These are phyloP conservation scores for Heliconius nattereri DNA, from an alignment of 1,140 invertebrate species.

Conservation along the genomic window DNA sequence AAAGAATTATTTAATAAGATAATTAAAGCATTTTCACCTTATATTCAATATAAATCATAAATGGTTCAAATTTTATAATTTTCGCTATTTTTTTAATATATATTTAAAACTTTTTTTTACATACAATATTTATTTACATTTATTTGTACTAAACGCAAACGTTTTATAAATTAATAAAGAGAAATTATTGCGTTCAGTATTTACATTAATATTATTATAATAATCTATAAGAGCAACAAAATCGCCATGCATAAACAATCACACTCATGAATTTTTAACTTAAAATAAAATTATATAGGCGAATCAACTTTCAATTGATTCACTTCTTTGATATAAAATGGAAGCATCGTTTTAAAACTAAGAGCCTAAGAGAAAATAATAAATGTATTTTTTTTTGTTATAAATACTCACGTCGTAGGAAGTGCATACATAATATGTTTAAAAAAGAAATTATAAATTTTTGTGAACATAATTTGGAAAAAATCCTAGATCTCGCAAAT, in stretches of 20 bases:
- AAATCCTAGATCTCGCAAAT: slow-evolving; percentile 53
- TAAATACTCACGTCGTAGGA: slow-evolving; percentile 16
- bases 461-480: slow-evolving; percentile 28
- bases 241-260: slow-evolving; percentile 77
- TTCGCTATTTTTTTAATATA: slow-evolving; percentile 62
- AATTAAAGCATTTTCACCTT: slow-evolving; percentile 80
- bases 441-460: slow-evolving; percentile 22
- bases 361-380: slow-evolving; percentile 53
- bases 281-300: slow-evolving; percentile 69
- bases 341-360: slow-evolving; percentile 79
- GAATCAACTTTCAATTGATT: slow-evolving; percentile 76
- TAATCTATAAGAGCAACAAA: slow-evolving; percentile 70
- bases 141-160: slow-evolving; percentile 64
- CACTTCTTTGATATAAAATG: slow-evolving; percentile 79
- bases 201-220: slow-evolving; percentile 53
- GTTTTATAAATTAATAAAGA: slow-evolving; percentile 68
- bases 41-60: slow-evolving; percentile 77
- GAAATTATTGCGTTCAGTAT: slow-evolving; percentile 62
- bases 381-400: slow-evolving; percentile 13
- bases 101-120: slow-evolving; percentile 52
- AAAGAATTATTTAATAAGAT: slow-evolving; percentile 68
- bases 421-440: slow-evolving; percentile 30
- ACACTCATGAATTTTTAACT: slow-evolving; percentile 71
- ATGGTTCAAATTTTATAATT: slow-evolving; percentile 70
- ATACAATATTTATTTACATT: slow-evolving; percentile 78